These are phyloP conservation scores for Lindbergichthys nudifrons DNA, from an alignment of 2,797 vertebrate genomes.

Conservation along the genomic window DNA sequence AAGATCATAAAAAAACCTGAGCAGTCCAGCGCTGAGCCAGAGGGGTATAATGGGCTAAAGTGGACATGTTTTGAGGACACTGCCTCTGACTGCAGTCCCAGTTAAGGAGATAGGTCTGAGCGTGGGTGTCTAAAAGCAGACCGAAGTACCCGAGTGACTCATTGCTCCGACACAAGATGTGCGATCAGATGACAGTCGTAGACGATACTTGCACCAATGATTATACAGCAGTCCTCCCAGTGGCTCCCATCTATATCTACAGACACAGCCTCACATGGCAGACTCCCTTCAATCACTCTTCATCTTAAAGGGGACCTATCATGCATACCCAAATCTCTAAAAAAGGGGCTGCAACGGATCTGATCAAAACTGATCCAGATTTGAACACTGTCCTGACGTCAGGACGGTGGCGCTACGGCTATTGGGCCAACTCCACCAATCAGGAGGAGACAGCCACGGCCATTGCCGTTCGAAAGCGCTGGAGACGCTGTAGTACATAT, in stretches of 20 bases:
- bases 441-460: too few species aligned
- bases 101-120: constrained; percentile 59
- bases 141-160: constrained; percentile 63
- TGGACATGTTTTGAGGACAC: constrained; percentile 31
- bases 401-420: too few species aligned
- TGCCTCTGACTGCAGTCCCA: constrained; percentile 50
- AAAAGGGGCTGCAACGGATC: too few species aligned
- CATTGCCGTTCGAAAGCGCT: too few species aligned
- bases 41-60: constrained; percentile 22
- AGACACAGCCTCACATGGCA: constrained; percentile 27
- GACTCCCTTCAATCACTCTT: constrained; percentile 2
- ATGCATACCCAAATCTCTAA: too few species aligned
- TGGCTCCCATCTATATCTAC: constrained; percentile 43
- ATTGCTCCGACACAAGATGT: constrained; percentile 41
- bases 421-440: too few species aligned
- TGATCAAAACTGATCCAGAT: too few species aligned
- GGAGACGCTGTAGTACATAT: too few species aligned
- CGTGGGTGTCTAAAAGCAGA: constrained; percentile 74
- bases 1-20: not conserved
- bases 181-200: constrained; percentile 65
- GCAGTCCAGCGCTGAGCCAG: constrained; percentile 4
- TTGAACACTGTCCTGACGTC: too few species aligned
- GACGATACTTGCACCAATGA: constrained; percentile 34
- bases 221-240: constrained; percentile 19
- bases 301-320: too few species aligned